Evolutionary conservation across 2,113 vertebrate species (phyloP).

Genomic region (Macquaria australasica): DNA sequence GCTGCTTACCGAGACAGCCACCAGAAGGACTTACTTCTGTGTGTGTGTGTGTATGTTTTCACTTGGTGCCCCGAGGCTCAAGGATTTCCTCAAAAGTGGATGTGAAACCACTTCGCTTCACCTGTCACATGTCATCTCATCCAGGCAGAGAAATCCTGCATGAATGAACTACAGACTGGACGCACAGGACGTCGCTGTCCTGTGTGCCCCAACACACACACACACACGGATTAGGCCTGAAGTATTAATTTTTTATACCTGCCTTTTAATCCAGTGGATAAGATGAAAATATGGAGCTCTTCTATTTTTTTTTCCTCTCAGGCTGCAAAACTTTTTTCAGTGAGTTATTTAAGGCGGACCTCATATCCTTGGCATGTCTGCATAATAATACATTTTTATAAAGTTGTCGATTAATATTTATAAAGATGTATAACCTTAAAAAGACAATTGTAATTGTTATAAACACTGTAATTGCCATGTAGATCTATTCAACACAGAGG

Average conservation of each 20-base stretch:
- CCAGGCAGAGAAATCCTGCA: constrained; percentile 43
- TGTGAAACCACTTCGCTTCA: constrained; percentile 68
- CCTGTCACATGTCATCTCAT: constrained; percentile 68
- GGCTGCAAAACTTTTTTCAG: constrained; percentile 5
- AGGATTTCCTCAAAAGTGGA: constrained; percentile 65
- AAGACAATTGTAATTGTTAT: neutral
- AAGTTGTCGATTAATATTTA: neutral
- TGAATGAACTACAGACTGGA: constrained; percentile 43
- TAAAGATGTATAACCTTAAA: neutral
- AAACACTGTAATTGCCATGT: neutral
- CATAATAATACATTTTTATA: neutral
- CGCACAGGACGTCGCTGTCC: neutral
- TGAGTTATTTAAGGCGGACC: neutral
- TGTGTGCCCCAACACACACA: neutral
- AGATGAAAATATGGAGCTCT: neutral
- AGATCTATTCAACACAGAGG: neutral
- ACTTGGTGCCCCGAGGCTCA: constrained; percentile 40
- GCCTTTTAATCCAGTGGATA: constrained; percentile 27
- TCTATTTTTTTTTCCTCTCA: neutral
- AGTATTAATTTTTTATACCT: constrained; percentile 41
- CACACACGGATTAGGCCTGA: constrained; percentile 13
- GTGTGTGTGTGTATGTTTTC: constrained; percentile 39
- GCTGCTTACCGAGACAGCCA: constrained; percentile 56
- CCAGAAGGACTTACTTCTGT: constrained; percentile 37
- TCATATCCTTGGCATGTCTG: neutral